phyloP scores from a whole-genome alignment of 2,888 invertebrate species.

The Thymelicus sylvestris region DNA sequence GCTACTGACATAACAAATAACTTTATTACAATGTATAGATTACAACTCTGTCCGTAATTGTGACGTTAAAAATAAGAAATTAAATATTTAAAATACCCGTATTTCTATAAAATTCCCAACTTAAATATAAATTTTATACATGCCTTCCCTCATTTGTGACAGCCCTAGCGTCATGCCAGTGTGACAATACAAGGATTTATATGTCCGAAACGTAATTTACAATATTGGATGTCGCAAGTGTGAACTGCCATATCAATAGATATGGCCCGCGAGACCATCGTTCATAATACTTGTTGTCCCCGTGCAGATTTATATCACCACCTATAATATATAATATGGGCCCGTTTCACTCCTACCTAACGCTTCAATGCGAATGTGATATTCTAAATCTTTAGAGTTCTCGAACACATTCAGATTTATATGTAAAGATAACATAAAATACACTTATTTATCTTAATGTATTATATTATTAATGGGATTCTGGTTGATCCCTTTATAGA shows the following conservation, averaged over 20 bases:
- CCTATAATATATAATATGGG: slow-evolving; percentile 40
- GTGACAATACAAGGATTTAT: slow-evolving; percentile 58
- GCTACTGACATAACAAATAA: too few relatives aligned
- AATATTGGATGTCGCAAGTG: slow-evolving; percentile 52
- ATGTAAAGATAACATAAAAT: background rate
- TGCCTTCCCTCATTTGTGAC: background rate
- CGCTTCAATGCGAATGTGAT: slow-evolving; percentile 4
- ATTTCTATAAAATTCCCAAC: too few relatives aligned
- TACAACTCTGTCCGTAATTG: too few relatives aligned
- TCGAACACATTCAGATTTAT: background rate
- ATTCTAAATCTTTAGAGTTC: background rate
- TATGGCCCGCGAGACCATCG: slow-evolving; percentile 57
- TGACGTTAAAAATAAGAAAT: too few relatives aligned
- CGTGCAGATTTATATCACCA: slow-evolving; percentile 36
- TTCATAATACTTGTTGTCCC: slow-evolving; percentile 56
- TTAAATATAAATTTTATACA: too few relatives aligned
- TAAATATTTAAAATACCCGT: too few relatives aligned
- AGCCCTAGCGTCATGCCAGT: slow-evolving; percentile 13
- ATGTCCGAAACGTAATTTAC: slow-evolving; percentile 48
- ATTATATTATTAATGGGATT: too few relatives aligned
- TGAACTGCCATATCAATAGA: slow-evolving; percentile 70
- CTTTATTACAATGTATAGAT: too few relatives aligned
- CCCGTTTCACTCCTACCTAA: too few relatives aligned
- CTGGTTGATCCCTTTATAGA: too few relatives aligned
- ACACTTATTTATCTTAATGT: too few relatives aligned